These are phyloP conservation scores for Sylvicola fuscatus DNA, from an alignment of 2,888 invertebrate genomes.

Conservation along the genomic window DNA sequence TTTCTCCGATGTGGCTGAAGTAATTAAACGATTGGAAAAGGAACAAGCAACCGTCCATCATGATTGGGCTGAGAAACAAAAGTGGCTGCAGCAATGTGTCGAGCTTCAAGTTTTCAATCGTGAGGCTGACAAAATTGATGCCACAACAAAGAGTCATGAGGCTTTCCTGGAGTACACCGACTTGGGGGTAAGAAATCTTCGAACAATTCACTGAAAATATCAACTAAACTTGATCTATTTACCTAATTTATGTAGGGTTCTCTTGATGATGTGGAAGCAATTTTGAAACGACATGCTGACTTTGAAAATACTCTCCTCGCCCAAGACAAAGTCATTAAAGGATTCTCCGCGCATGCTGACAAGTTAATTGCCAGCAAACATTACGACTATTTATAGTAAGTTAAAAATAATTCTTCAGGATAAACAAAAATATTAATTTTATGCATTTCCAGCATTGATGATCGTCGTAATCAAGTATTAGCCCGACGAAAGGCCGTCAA, in stretches of 20 bases:
- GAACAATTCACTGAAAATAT: too few species aligned
- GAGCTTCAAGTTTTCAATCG: constrained; percentile 83
- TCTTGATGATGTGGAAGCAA: constrained; percentile 76
- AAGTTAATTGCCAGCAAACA: constrained; percentile 58
- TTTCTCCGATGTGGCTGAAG: constrained; percentile 52
- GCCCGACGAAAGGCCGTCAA: constrained; percentile 53
- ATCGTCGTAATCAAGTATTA: constrained; percentile 53
- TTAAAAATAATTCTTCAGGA: too few species aligned
- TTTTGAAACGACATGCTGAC: constrained; percentile 82
- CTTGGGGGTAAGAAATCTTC: constrained; percentile 51
- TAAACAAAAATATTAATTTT: too few species aligned
- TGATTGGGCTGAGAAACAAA: constrained; percentile 72
- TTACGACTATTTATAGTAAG: constrained; percentile 59
- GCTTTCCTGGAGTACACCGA: constrained; percentile 79
- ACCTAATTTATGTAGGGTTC: constrained; percentile 40
- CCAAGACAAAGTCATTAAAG: constrained; percentile 77
- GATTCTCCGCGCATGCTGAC: constrained; percentile 66
- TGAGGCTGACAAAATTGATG: constrained; percentile 94
- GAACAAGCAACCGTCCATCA: constrained; percentile 56
- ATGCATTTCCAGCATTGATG: constrained; percentile 33
- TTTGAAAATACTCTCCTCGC: constrained; percentile 80
- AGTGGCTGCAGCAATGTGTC: constrained; percentile 67
- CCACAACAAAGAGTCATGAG: constrained; percentile 82
- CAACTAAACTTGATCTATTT: too few species aligned
- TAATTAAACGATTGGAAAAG: constrained; percentile 46